A percentile compares a stretch with the other conserved stretches of the same genome.
Conservation (phyloP, 2,797 vertebrate species). For the Lutjanus campechanus region DNA sequence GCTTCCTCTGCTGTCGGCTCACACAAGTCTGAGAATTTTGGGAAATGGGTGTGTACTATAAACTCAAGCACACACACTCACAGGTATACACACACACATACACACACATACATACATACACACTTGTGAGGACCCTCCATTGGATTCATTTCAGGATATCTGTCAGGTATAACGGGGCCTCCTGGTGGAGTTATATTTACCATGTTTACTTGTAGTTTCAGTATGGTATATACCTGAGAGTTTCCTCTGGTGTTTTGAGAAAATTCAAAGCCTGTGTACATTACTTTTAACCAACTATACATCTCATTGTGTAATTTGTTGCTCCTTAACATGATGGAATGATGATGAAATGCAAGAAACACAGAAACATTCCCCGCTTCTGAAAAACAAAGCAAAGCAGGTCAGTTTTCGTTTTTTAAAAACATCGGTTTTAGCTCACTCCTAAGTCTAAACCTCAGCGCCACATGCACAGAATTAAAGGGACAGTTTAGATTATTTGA, state of each 20-base stretch:
- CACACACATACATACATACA: neutral
- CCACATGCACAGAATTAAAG: neutral
- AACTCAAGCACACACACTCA: conserved; percentile 20
- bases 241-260: too few relatives aligned
- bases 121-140: conserved; percentile 25
- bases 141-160: conserved; percentile 23
- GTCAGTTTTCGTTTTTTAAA: too few relatives aligned
- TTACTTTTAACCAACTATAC: too few relatives aligned
- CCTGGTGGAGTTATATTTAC: conserved; percentile 13
- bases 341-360: neutral
- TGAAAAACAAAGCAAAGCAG: neutral
- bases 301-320: neutral
- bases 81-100: neutral
- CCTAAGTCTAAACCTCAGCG: neutral
- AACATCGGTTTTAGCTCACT: neutral
- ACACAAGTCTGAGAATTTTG: conserved; percentile 57
- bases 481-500: too few relatives aligned
- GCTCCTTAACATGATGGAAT: neutral
- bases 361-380: neutral
- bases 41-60: conserved; percentile 29
- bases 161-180: conserved; percentile 5
- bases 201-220: too few relatives aligned
- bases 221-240: too few relatives aligned
- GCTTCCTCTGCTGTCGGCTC: conserved; percentile 50
- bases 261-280: too few relatives aligned